Conservation (phyloP, 1,140 invertebrate species). For the Eumaeus atala region DNA sequence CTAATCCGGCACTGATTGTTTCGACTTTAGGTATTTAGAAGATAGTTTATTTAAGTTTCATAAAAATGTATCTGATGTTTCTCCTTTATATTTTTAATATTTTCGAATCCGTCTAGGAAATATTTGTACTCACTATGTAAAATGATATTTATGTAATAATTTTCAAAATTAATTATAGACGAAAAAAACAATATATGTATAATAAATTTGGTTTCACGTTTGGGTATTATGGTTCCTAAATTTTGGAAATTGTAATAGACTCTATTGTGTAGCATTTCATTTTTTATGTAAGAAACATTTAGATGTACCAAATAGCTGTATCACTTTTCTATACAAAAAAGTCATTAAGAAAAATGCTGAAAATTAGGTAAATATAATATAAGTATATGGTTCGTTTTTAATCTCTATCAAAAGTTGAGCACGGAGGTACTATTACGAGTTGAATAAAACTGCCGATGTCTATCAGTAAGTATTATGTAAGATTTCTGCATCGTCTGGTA, state of each 20-base stretch:
- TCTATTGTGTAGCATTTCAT: slow-evolving; percentile 71
- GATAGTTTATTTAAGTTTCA: slow-evolving; percentile 66
- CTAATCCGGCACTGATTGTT: slow-evolving; percentile 53
- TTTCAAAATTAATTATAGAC: slow-evolving; percentile 71
- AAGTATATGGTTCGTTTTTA: slow-evolving; percentile 61
- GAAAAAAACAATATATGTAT: slow-evolving; percentile 59
- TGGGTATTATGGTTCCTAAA: slow-evolving; percentile 75
- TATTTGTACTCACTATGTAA: slow-evolving; percentile 62
- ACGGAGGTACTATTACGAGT: slow-evolving; percentile 67
- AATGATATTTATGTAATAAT: slow-evolving; percentile 65
- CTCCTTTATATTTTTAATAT: slow-evolving; percentile 62
- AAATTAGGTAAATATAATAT: slow-evolving; percentile 66
- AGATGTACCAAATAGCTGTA: slow-evolving; percentile 71
- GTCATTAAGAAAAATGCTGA: slow-evolving; percentile 60
- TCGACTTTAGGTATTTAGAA: slow-evolving; percentile 57
- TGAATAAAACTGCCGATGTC: slow-evolving; percentile 63
- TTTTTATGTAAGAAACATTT: slow-evolving; percentile 68
- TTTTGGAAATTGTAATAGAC: slow-evolving; percentile 74
- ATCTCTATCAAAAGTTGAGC: slow-evolving; percentile 58
- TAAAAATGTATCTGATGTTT: slow-evolving; percentile 55
- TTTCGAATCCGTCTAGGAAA: slow-evolving; percentile 69
- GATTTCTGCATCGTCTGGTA: slow-evolving; percentile 36
- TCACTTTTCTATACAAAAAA: slow-evolving; percentile 67
- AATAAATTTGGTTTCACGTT: slow-evolving; percentile 67
- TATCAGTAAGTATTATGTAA: slow-evolving; percentile 48